Evolutionary conservation across 2,888 invertebrate genomes (phyloP).

Genomic region (Campoplex capitator): DNA sequence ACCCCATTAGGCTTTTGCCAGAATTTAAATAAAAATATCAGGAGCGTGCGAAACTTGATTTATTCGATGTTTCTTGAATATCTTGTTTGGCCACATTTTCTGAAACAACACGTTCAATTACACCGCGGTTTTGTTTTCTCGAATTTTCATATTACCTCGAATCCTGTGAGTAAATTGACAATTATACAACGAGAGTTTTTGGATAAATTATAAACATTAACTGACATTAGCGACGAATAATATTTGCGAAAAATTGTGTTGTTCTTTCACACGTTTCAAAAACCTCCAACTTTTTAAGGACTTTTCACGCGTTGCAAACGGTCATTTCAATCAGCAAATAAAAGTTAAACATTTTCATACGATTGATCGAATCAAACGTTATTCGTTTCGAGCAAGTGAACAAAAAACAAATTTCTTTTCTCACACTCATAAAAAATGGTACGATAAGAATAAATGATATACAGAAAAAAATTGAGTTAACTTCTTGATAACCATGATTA

Average conservation of each 20-base stretch:
- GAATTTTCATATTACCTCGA: not conserved
- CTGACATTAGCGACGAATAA: not conserved
- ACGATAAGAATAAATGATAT: constrained; percentile 37
- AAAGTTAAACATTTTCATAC: constrained; percentile 35
- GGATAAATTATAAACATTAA: not conserved
- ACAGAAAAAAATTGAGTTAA: constrained; percentile 20
- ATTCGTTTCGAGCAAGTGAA: constrained; percentile 32
- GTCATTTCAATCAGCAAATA: not conserved
- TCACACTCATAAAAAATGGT: constrained; percentile 38
- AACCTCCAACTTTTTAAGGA: too few species aligned
- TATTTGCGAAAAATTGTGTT: not conserved
- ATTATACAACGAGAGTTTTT: constrained; percentile 30
- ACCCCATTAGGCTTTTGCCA: not conserved
- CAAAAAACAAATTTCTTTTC: constrained; percentile 28
- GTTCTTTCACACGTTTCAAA: not conserved
- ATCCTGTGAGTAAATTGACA: constrained; percentile 8
- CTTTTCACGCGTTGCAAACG: constrained; percentile 2
- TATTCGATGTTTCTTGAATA: not conserved
- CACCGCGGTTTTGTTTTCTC: not conserved
- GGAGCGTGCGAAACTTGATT: not conserved
- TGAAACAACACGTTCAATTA: not conserved
- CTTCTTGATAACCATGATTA: constrained; percentile 25
- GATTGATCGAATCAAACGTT: constrained; percentile 28
- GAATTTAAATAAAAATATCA: not conserved
- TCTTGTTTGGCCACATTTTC: not conserved